Evolutionary conservation across 2,113 vertebrate species (phyloP).

Genomic region (Gymnorhina tibicen): DNA sequence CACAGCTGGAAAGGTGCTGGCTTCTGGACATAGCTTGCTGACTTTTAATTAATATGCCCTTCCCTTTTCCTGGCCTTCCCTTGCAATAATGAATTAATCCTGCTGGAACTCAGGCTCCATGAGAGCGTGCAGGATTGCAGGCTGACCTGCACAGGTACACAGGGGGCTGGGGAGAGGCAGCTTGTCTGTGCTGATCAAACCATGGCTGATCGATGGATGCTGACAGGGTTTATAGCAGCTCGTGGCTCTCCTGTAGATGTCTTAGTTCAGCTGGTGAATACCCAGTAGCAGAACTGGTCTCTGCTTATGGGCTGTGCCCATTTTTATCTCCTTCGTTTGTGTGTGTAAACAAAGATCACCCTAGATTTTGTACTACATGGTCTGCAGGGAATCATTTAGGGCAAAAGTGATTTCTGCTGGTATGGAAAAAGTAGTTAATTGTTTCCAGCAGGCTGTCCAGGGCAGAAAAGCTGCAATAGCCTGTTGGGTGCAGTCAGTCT

Average conservation of each 20-base stretch:
- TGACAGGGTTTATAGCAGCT: neutral
- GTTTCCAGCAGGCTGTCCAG: neutral
- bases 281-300: neutral
- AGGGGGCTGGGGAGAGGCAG: neutral
- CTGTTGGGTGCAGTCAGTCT: accelerated
- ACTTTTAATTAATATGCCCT: neutral
- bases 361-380: neutral
- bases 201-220: neutral
- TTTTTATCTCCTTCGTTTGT: neutral
- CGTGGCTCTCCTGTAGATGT: neutral
- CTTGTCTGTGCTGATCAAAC: neutral
- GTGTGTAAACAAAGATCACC: neutral
- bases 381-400: neutral
- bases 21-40: neutral
- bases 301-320: neutral
- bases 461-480: neutral
- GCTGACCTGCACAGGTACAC: neutral
- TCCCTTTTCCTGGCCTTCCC: neutral
- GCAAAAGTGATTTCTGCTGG: neutral
- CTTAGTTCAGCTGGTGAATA: neutral
- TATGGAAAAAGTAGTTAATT: neutral
- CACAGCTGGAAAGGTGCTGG: neutral
- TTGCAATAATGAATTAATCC: neutral
- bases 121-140: neutral
- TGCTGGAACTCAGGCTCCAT: neutral